Conservation (phyloP, 2,797 vertebrate genomes). For the Pelodytes ibericus region DNA sequence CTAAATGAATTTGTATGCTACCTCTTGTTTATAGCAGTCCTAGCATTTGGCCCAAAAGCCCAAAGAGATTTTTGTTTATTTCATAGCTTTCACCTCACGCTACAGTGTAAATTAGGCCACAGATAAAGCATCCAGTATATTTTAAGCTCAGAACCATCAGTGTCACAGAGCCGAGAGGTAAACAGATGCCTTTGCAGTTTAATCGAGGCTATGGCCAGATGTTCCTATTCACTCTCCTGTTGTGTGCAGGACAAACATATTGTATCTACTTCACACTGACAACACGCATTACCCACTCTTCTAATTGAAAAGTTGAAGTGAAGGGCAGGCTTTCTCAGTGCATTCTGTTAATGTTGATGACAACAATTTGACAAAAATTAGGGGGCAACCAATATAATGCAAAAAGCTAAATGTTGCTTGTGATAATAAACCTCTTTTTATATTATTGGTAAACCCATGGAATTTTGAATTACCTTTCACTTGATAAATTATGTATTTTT, state of each 20-base stretch:
- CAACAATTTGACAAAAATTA: constrained; percentile 65
- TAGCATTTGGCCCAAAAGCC: constrained; percentile 59
- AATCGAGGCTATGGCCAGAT: constrained; percentile 79
- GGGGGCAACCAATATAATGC: constrained; percentile 60
- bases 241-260: constrained; percentile 76
- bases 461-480: constrained; percentile 7
- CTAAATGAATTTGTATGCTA: constrained; percentile 47
- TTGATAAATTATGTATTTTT: neutral
- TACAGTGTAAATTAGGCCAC: constrained; percentile 83
- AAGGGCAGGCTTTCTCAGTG: constrained; percentile 70
- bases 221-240: constrained; percentile 75
- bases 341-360: constrained; percentile 60
- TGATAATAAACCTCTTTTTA: constrained; percentile 24
- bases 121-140: constrained; percentile 76
- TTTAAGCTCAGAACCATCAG: constrained; percentile 87
- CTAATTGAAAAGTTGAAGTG: constrained; percentile 71
- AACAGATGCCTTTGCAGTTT: constrained; percentile 87
- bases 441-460: neutral
- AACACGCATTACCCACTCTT: constrained; percentile 76
- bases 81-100: constrained; percentile 63
- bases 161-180: constrained; percentile 83
- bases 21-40: constrained; percentile 58
- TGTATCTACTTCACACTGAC: constrained; percentile 78
- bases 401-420: constrained; percentile 20
- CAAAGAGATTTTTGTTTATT: constrained; percentile 64